Base-by-base conservation (phyloP, 2,113 vertebrate species). In the Odobenus rosmarus region DNA sequence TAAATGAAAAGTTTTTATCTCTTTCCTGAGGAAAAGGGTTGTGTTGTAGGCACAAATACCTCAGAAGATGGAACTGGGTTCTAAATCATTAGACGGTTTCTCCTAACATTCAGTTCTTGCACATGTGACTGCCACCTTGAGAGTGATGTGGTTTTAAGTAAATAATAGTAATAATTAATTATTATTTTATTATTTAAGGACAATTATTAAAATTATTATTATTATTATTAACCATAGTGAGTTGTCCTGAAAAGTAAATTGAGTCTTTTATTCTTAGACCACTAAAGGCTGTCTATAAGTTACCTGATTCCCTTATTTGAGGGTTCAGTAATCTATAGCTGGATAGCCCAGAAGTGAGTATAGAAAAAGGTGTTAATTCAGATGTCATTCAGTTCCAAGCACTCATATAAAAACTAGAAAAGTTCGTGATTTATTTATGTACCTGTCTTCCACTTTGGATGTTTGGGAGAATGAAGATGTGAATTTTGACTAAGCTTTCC, bases 251-350 rank as follows among this genome's bases (percentile, higher is more conserved):
- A 85, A 83, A 95, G 24, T 46, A 88, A 72, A 72, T 67, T 24
- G 74, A 74, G 36, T 55, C 10, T 79, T 95, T 95, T 92, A 76
- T 89, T 77, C 79, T 96, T 26, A 76, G 77, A 67, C 31, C 24
- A 42, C 36, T 82, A 33, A 46, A 96, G 49, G 14, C 64, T 74
- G 15, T 89, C 77, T 81, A 33, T 69, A 59, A 79, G 51, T 84
- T 51, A 59, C 77, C 69, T 83, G 28, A 64, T 55, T 71, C 46
- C 92, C 39, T 57, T 51, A 15, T 59, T n/a, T 49, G 15, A 51
- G 33, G 11, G 51, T 55, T 62, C n/a, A 64, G 11, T 33, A 88
- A 77, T 84, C 67, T 89, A 15, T 76, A 84, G 36, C 7, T 64
- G 57, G 24, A 57, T 83, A 76, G 55, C 23, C 72, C 28, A 86